Conservation (phyloP, 2,113 vertebrate genomes). For the Tricholaema leucomelas region DNA sequence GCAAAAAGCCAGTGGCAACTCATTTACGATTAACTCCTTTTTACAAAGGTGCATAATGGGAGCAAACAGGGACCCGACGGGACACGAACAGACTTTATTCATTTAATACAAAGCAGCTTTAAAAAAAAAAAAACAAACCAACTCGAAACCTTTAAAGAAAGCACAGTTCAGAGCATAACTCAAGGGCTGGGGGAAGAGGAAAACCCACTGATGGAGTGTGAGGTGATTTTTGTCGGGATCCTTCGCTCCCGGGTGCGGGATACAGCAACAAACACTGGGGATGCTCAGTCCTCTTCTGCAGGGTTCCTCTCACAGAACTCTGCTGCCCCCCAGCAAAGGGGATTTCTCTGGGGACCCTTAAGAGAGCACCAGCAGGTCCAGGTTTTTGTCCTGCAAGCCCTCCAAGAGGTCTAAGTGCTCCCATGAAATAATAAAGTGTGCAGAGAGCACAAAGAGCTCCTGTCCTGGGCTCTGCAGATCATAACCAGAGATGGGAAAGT, state of each 20-base stretch:
- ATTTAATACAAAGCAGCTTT: slow-evolving; percentile 65
- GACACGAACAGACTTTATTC: slow-evolving; percentile 58
- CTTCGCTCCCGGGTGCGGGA: background rate
- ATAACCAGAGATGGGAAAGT: background rate
- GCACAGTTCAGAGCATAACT: background rate
- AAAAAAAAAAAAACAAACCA: background rate
- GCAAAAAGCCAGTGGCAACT: slow-evolving; percentile 15
- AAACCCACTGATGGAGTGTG: slow-evolving; percentile 44
- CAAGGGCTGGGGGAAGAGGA: background rate
- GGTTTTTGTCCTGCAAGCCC: background rate
- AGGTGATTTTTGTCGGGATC: slow-evolving; percentile 48
- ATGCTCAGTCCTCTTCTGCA: background rate
- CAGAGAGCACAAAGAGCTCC: slow-evolving; percentile 17
- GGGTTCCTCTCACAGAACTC: too few relatives aligned
- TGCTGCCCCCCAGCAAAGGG: background rate
- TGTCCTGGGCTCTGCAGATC: background rate
- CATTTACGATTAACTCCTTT: slow-evolving; percentile 7
- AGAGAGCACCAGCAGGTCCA: background rate
- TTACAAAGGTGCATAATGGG: slow-evolving; percentile 8
- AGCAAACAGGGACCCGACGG: slow-evolving; percentile 35
- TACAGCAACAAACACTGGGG: background rate
- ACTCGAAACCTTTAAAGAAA: background rate
- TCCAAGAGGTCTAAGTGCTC: background rate
- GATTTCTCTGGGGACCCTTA: background rate
- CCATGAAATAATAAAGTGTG: background rate